These are phyloP conservation scores for Xiphophorus maculatus DNA, from an alignment of 2,113 vertebrate species.

Conservation along the genomic window DNA sequence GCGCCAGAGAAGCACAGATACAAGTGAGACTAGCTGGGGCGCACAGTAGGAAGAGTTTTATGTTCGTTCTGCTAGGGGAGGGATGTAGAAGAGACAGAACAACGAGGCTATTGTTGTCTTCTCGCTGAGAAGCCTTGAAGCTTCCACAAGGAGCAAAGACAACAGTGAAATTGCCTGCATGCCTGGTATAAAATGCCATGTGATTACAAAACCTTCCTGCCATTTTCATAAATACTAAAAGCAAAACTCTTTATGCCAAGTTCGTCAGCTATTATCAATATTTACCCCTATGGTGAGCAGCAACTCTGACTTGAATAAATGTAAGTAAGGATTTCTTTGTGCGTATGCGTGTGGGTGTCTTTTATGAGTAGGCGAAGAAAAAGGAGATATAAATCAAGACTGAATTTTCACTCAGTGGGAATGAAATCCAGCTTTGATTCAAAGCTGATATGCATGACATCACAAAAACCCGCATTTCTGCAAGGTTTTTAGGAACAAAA, in stretches of 20 bases:
- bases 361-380: conserved; percentile 51
- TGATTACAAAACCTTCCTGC: conserved; percentile 42
- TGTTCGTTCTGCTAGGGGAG: conserved; percentile 57
- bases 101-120: conserved; percentile 63
- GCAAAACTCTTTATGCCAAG: conserved; percentile 27
- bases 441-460: background rate
- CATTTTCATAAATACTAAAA: conserved; percentile 48
- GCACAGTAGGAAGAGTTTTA: conserved; percentile 48
- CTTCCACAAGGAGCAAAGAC: conserved; percentile 46
- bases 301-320: conserved; percentile 34
- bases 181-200: conserved; percentile 59
- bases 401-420: conserved; percentile 25
- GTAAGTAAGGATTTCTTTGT: conserved; percentile 19
- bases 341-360: conserved; percentile 37
- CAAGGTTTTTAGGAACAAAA: conserved; percentile 19
- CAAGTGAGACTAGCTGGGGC: conserved; percentile 40
- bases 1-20: conserved; percentile 54
- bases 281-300: conserved; percentile 42
- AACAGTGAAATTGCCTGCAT: conserved; percentile 51
- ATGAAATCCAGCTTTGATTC: conserved; percentile 34
- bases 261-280: conserved; percentile 55
- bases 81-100: conserved; percentile 57
- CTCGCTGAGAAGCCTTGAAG: conserved; percentile 55
- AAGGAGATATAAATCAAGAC: conserved; percentile 38
- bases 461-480: conserved; percentile 16